Base-by-base conservation (phyloP, 2,113 vertebrate genomes). In the Thamnaconus septentrionalis region DNA sequence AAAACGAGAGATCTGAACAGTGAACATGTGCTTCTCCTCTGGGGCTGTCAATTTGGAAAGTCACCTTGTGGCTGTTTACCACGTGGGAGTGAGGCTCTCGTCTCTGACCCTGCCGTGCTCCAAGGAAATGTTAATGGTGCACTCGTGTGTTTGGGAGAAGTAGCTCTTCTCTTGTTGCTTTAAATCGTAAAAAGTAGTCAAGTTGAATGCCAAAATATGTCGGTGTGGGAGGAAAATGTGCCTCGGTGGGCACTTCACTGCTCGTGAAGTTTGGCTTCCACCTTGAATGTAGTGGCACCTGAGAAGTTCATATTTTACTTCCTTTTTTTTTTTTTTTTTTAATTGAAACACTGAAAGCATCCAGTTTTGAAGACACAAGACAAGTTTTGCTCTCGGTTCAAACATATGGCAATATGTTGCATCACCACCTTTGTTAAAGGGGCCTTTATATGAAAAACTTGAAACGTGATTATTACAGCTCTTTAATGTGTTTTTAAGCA, bases 11-110 rank as follows among this genome's bases (percentile, higher is more conserved):
- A 41, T n/a, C 49, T 2, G 12, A 41, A 4, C 9, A 6, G 40
- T 42, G 59, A 61, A 53, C 60, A 59, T 50, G 42, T 6, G 6
- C 62, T 74, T 18, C 41, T 45, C 41, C 40, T 60, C 48, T 6
- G 10, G 57, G 60, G 56, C 44, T 53, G 51, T 60, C 51, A 47
- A 65, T 76, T 71, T 57, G 69, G 64, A 53, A 65, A 65, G 66
- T 71, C 75, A 62, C 75, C 69, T 71, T 69, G 59, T 18, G 18
- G 18, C 18, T 31, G 18, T 31, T 31, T 31, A 31, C 18, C 2
- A 2, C 18, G 18, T 31, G 53, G 40, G 11, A 57, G 41, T 42
- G 43, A n/a, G 58, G 47, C 11, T 63, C 18, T 61, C 4, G 5
- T 43, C 56, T 57, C 8, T 12, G 41, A n/a, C 10, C 55, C 44